Base-by-base conservation (phyloP, 1,140 invertebrate genomes). In the Myzus persicae region DNA sequence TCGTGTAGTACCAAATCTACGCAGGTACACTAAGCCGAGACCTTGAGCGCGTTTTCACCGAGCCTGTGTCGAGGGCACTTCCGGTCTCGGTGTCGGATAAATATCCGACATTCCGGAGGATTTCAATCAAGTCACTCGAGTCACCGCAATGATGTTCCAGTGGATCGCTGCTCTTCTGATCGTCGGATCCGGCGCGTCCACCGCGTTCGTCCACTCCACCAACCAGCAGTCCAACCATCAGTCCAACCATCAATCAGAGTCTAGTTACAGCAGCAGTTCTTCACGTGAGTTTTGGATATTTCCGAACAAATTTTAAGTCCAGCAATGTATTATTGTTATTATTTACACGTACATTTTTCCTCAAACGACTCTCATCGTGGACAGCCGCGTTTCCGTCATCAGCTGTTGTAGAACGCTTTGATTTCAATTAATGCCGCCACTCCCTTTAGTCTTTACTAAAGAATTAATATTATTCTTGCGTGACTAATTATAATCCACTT, bases 21-120 rank as follows among this genome's bases (percentile, higher is more conserved):
- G 40, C 31, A 81, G 24, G 1, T 42, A 46, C 9, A 18, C 44
- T 36, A 44, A 36, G 18, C 7, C 5, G 76, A n/a, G 76, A n/a
- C 91, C 91, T 93, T 93, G 91, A 36, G 81, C 18, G 67, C 46
- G 81, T 93, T 93, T 93, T 93, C 91, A 93, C 76, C 81, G 81
- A 85, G 20, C 38, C 36, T 36, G 46, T 46, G 76, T 84, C 76
- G 67, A 51, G 46, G 91, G 46, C 91, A 84, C 38, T 93, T 93
- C 91, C 91, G 76, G 91, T 85, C 40, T 31, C 5, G 11, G 24
- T 26, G 26, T 20, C 46, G 1, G 36, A 93, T 93, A 93, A 85
- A 85, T 85, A 93, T 31, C 81, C 48, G 7, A 20, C 7, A 22
- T 42, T 38, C 46, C 2, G 46, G 24, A 7, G 36, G 67, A 84